phyloP scores from a whole-genome alignment of 2,888 invertebrate species.

The Cryptocheilus praepositus region DNA sequence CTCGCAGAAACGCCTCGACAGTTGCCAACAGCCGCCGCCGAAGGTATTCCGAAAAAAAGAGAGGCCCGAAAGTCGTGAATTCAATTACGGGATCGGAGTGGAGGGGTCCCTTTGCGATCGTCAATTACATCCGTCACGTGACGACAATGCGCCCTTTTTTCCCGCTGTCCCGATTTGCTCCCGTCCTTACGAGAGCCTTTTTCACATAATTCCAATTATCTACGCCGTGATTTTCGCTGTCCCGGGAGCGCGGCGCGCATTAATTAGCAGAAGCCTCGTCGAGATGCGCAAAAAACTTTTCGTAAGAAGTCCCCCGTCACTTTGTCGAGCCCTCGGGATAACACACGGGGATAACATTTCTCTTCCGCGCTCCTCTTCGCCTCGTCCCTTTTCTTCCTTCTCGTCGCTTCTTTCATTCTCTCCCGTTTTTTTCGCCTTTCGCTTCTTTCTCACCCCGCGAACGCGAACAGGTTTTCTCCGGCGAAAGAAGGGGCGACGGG shows the following conservation, averaged over 20 bases:
- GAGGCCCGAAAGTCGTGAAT: slow-evolving; percentile 60
- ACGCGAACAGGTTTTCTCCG: slow-evolving; percentile 61
- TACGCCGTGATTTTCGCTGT: slow-evolving; percentile 51
- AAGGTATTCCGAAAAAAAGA: slow-evolving; percentile 32
- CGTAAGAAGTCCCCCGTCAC: slow-evolving; percentile 54
- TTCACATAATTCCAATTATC: slow-evolving; percentile 73
- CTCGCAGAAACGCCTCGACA: slow-evolving; percentile 21
- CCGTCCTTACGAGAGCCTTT: slow-evolving; percentile 56
- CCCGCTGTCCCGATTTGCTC: slow-evolving; percentile 37
- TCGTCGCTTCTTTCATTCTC: slow-evolving; percentile 15
- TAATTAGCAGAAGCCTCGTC: slow-evolving; percentile 66
- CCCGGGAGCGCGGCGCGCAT: slow-evolving; percentile 55
- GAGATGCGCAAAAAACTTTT: slow-evolving; percentile 47
- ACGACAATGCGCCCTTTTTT: slow-evolving; percentile 54
- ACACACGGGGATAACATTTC: slow-evolving; percentile 45
- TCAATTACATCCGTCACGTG: slow-evolving; percentile 71
- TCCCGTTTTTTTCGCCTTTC: slow-evolving; percentile 16
- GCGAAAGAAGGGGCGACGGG: slow-evolving; percentile 23
- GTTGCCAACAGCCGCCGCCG: slow-evolving; percentile 12
- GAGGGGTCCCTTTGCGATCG: slow-evolving; percentile 44
- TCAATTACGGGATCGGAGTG: slow-evolving; percentile 62
- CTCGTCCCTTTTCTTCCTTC: slow-evolving; percentile 18
- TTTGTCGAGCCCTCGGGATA: slow-evolving; percentile 57
- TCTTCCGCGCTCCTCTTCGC: slow-evolving; percentile 26
- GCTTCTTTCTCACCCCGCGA: slow-evolving; percentile 41